Percentiles rank a stretch among this genome's conserved stretches.
Conservation (phyloP, 2,888 invertebrate genomes). For the Nomada ruficornis region DNA sequence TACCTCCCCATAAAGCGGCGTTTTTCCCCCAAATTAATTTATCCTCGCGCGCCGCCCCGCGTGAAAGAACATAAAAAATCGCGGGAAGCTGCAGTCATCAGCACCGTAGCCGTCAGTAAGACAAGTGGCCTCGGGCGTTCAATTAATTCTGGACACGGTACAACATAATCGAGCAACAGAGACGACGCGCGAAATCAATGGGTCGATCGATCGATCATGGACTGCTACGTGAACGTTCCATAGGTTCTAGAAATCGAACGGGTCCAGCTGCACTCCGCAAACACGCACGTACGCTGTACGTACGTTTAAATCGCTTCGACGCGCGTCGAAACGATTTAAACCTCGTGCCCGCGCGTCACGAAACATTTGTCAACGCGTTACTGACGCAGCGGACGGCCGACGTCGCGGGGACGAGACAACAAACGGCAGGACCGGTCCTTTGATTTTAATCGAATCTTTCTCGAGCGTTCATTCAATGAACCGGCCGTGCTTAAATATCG, state of each 20-base stretch:
- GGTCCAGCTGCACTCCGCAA: slow-evolving; percentile 19
- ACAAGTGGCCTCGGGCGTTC: neutral
- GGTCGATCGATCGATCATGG: slow-evolving; percentile 44
- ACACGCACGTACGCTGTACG: no score
- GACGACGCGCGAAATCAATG: slow-evolving; percentile 33
- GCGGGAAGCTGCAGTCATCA: neutral
- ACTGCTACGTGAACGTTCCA: neutral
- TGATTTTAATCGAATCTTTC: slow-evolving; percentile 51
- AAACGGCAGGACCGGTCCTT: neutral
- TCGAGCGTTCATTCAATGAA: slow-evolving; percentile 17
- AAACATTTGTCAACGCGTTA: slow-evolving; percentile 25
- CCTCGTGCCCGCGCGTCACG: slow-evolving; percentile 11
- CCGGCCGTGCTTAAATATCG: slow-evolving; percentile 32
- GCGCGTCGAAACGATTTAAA: slow-evolving; percentile 17
- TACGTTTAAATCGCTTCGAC: neutral
- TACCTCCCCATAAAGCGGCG: no score
- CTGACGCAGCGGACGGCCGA: neutral
- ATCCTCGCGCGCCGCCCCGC: no score
- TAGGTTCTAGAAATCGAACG: slow-evolving; percentile 27
- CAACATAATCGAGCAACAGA: slow-evolving; percentile 21
- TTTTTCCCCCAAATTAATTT: no score
- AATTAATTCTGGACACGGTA: neutral
- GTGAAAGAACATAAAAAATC: neutral
- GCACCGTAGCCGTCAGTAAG: neutral
- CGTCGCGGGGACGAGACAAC: neutral